Conservation (phyloP, 2,888 invertebrate genomes). For the Digitonthophagus gazella region DNA sequence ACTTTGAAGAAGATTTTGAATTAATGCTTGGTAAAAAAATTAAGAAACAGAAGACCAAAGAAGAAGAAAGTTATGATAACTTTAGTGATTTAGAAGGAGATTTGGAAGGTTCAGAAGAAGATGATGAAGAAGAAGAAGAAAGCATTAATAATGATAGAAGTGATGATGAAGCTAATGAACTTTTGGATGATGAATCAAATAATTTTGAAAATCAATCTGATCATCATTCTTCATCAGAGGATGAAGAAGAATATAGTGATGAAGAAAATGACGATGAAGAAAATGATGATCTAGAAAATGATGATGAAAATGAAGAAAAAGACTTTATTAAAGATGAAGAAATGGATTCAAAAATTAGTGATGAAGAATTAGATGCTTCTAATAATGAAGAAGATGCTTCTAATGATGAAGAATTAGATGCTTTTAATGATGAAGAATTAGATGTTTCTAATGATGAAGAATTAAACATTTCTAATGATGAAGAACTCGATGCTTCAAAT, state of each 20-base stretch:
- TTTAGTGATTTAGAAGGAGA: conserved; percentile 21
- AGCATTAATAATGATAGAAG: conserved; percentile 17
- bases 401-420: too few relatives aligned
- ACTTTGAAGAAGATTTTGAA: conserved; percentile 65
- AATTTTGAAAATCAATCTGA: conserved; percentile 35
- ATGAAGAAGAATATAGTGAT: conserved; percentile 26
- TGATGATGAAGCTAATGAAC: conserved; percentile 33
- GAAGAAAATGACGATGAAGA: conserved; percentile 32
- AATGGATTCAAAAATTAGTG: too few relatives aligned
- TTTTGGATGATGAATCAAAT: conserved; percentile 35
- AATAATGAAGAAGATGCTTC: too few relatives aligned
- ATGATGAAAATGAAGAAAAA: conserved; percentile 26
- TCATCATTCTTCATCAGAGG: conserved; percentile 22
- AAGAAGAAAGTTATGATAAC: conserved; percentile 32
- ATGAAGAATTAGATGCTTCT: too few relatives aligned
- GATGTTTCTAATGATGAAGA: too few relatives aligned
- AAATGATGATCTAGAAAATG: conserved; percentile 23
- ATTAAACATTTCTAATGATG: too few relatives aligned
- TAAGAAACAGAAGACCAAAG: conserved; percentile 32
- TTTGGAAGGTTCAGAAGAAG: conserved; percentile 31
- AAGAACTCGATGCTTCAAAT: too few relatives aligned
- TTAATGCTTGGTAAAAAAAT: conserved; percentile 54
- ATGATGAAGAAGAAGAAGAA: conserved; percentile 31
- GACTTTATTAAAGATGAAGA: conserved; percentile 29
- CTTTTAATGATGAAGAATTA: too few relatives aligned